Evolutionary conservation across 2,113 vertebrate species (phyloP), one percentile per base, ranked within the genome.

Genomic region (Chunga burmeisteri): DNA sequence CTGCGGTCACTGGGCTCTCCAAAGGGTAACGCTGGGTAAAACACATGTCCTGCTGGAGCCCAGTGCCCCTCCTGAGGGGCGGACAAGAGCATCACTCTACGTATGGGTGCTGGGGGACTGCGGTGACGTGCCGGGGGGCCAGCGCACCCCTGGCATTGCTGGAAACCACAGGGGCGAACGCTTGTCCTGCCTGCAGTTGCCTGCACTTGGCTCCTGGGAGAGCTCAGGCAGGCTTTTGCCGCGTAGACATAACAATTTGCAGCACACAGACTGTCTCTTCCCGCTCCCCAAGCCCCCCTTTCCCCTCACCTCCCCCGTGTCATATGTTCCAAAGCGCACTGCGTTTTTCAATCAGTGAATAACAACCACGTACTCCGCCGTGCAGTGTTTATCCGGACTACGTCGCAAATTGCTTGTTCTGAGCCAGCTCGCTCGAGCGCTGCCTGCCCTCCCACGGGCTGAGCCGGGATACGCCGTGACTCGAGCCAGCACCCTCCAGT

Each of bases 61-160:
- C 42, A 5, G 7, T 26, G 16, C 34, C 56, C 27, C 6, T 92
- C 18, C 30, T 6, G 47, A 62, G 56, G 25, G 21, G 4, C 7
- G 7, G 55, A n/a, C 10, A 36, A 23, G 38, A 72, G 49, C 82
- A 13, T 38, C 2, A 0, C 47, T 27, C 38, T 16, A 0, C 5
- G 0, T 32, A 2, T 19, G 23, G 34, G 2, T 46, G n/a, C 50
- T 4, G 11, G 6, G 38, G 59, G 52, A 9, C 55, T 7, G 18
- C 2, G 0, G 32, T 1, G 4, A n/a, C 4, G 0, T 3, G 8
- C 27, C 32, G 1, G 5, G n/a, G 46, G 27, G 10, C 53, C 55
- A n/a, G 0, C 26, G 12, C 4, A 1, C 36, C 50, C 32, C 32
- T 1, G 13, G 22, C 7, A 4, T 0, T 23, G 49, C 86, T 50